Percentiles rank a stretch among this genome's conserved stretches.
Evolutionary conservation across 2,797 vertebrate species (phyloP).

Genomic region (Agapornis canus): DNA sequence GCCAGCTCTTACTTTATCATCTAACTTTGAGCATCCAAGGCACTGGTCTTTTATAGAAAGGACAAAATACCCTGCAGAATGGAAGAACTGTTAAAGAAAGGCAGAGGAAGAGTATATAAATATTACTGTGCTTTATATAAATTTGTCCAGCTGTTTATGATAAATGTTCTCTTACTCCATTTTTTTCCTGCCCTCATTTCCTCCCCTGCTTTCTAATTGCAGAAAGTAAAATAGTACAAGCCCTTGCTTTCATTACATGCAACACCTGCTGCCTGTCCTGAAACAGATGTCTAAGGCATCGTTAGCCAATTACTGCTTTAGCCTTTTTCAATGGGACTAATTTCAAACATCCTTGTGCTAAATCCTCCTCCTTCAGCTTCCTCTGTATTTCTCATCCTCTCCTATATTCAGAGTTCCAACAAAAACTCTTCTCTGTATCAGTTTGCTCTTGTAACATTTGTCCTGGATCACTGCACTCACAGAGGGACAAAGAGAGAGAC

Average conservation of each 20-base stretch:
- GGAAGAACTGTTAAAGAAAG: background rate
- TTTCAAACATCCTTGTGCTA: conserved; percentile 21
- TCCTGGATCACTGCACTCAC: background rate
- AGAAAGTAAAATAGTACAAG: conserved; percentile 44
- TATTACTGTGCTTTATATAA: background rate
- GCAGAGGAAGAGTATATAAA: background rate
- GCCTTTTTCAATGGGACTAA: background rate
- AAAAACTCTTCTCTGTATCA: background rate
- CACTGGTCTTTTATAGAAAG: background rate
- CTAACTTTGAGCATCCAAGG: background rate
- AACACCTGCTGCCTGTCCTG: conserved; percentile 48
- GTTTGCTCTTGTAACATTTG: background rate
- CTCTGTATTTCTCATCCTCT: conserved; percentile 5
- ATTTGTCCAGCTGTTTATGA: conserved; percentile 19
- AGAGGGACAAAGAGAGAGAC: background rate
- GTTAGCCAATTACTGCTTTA: conserved; percentile 17
- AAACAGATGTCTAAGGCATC: conserved; percentile 55
- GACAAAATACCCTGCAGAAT: background rate
- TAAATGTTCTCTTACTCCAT: conserved; percentile 12
- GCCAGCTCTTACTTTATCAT: background rate
- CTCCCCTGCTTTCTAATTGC: background rate
- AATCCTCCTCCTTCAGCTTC: background rate
- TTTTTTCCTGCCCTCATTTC: conserved; percentile 45
- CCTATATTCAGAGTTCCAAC: background rate
- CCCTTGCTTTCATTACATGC: conserved; percentile 25